Base-by-base conservation (phyloP, 2,888 invertebrate species). In the Lithophane leautieri region DNA sequence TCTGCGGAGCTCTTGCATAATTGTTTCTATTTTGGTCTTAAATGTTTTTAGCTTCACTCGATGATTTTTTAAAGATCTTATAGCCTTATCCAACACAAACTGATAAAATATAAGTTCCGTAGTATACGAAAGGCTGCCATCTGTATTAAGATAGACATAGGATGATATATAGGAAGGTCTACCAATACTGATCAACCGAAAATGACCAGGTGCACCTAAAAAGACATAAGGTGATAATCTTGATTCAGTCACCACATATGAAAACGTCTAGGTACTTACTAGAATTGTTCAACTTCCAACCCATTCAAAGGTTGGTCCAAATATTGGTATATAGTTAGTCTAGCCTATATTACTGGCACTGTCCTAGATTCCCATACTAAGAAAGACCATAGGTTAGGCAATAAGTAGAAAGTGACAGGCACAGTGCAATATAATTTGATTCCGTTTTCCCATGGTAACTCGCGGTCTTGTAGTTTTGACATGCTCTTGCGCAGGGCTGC, bases 361-460 rank as follows among this genome's bases (percentile, higher is more conserved):
- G 82, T 70, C 47, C 62, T 70, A 47, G 65, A 50, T 73, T 11
- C 4, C 82, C 54, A 70, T 69, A n/a, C n/a, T 67, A 42, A 61
- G 54, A 66, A 40, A 58, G 28, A 56, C 47, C 50, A 67, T 70
- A 60, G 73, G 44, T 71, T 73, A 65, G 54, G 52, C 34, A 68
- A 76, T 63, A 14, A 69, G 12, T 74, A 79, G 82, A 83, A 83
- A 83, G 82, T 79, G 70, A 73, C 72, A 22, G 44, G 42, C 70
- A 50, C 42, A 40, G 67, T 65, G 60, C 28, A 58, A 42, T 61
- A 70, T 58, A 78, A 73, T 83, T 65, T 40, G 73, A 69, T 76
- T 71, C 68, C 52, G 76, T 82, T 72, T 73, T 73, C 82, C 65
- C 68, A 76, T 79, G 69, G 61, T 28, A 69, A 70, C 63, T n/a